Evolutionary conservation across 2,113 vertebrate species (phyloP).

Genomic region (Regulus satrapa): DNA sequence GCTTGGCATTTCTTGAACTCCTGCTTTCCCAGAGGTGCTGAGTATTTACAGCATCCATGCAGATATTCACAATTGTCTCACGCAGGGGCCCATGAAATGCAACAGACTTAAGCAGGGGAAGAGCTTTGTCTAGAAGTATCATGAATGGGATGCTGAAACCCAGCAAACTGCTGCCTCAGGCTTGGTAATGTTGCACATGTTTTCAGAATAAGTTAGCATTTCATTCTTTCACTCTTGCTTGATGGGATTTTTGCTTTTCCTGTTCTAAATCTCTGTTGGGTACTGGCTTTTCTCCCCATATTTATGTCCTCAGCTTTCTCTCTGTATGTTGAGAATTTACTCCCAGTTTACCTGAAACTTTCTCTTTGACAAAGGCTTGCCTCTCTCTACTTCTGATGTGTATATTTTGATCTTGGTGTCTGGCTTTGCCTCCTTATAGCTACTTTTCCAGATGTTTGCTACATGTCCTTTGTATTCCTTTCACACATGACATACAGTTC

Average conservation of each 20-base stretch:
- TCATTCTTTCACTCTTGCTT: background rate
- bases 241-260: background rate
- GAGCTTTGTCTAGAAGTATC: background rate
- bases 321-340: background rate
- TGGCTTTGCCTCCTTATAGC: background rate
- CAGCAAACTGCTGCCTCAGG: background rate
- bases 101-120: background rate
- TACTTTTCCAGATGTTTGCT: background rate
- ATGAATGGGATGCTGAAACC: background rate
- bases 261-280: background rate
- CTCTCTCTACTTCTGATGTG: background rate
- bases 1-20: background rate
- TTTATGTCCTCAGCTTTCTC: background rate
- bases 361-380: background rate
- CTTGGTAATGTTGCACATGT: background rate
- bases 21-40: background rate
- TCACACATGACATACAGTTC: background rate
- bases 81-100: background rate
- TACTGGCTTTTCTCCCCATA: background rate
- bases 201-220: background rate
- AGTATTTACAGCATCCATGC: background rate
- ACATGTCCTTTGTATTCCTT: background rate
- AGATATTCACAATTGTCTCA: background rate
- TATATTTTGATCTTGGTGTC: background rate
- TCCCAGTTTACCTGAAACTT: background rate